These are phyloP conservation scores for Stegostoma tigrinum DNA, from an alignment of 2,113 vertebrate species.

Conservation along the genomic window DNA sequence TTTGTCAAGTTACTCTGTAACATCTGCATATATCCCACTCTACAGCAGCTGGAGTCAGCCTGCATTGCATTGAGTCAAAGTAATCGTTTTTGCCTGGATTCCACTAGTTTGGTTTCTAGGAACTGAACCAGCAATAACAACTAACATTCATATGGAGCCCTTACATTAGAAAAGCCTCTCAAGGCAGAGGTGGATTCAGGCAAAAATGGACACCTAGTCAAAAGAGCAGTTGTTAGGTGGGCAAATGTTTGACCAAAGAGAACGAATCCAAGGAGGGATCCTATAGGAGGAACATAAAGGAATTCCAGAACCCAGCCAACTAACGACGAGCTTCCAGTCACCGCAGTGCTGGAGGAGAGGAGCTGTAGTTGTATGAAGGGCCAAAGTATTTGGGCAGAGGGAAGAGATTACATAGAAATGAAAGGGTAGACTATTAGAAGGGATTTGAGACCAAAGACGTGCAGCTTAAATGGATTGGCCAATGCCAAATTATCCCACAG, in stretches of 20 bases:
- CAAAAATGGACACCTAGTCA: background rate
- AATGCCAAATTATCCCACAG: too few species aligned
- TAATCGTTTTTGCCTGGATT: background rate
- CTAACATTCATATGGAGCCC: background rate
- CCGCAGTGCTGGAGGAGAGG: background rate
- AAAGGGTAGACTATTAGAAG: background rate
- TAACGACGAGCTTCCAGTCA: background rate
- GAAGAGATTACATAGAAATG: background rate
- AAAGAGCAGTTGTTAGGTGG: too few species aligned
- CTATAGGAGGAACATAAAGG: background rate
- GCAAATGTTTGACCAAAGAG: background rate
- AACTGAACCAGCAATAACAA: background rate
- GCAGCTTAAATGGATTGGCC: too few species aligned
- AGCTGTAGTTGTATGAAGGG: background rate
- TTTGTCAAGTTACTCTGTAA: background rate
- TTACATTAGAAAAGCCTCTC: background rate
- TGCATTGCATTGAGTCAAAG: background rate
- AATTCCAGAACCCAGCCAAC: background rate
- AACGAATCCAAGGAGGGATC: background rate
- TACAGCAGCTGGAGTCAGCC: background rate
- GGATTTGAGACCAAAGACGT: background rate
- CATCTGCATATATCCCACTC: background rate
- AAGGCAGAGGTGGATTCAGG: background rate
- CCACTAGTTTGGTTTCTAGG: background rate
- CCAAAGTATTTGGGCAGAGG: background rate